A percentile compares a stretch with the other conserved stretches of the same genome.
Conservation (phyloP, 1,140 invertebrate species). For the Hormaphis cornu region DNA sequence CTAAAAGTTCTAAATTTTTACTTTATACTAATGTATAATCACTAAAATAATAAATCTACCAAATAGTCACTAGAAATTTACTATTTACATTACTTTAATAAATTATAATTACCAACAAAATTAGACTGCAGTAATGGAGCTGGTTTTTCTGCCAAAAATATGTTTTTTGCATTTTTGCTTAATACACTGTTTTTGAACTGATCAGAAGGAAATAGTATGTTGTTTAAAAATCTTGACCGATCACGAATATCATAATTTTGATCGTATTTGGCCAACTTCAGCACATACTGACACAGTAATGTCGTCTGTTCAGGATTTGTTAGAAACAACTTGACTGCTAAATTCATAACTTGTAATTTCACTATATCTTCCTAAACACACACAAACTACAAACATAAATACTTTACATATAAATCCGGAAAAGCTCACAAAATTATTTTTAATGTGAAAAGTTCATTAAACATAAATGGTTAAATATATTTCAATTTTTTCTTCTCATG, state of each 20-base stretch:
- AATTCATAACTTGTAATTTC: conserved; percentile 90
- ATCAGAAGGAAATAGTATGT: conserved; percentile 59
- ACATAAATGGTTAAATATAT: too few relatives aligned
- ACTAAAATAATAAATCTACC: neutral
- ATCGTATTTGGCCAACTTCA: conserved; percentile 95
- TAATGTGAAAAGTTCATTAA: too few relatives aligned
- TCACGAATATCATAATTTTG: conserved; percentile 96
- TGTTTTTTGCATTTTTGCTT: conserved; percentile 61
- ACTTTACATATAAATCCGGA: too few relatives aligned
- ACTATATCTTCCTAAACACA: conserved; percentile 76
- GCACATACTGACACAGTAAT: conserved; percentile 85
- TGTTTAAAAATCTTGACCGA: conserved; percentile 73
- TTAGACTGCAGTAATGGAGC: conserved; percentile 70
- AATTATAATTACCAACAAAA: conserved; percentile 49
- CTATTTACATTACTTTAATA: neutral
- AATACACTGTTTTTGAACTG: conserved; percentile 48
- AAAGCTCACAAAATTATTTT: too few relatives aligned
- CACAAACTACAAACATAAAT: conserved; percentile 27
- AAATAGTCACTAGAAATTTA: too few relatives aligned
- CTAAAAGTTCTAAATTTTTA: too few relatives aligned
- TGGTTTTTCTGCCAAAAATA: conserved; percentile 87
- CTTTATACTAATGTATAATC: too few relatives aligned
- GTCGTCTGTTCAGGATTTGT: conserved; percentile 80
- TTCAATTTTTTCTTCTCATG: too few relatives aligned
- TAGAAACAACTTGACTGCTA: conserved; percentile 87